Percentiles rank a stretch among this genome's conserved stretches.
Evolutionary conservation across 2,113 vertebrate species (phyloP).

Genomic region (Daphoenositta chrysoptera): DNA sequence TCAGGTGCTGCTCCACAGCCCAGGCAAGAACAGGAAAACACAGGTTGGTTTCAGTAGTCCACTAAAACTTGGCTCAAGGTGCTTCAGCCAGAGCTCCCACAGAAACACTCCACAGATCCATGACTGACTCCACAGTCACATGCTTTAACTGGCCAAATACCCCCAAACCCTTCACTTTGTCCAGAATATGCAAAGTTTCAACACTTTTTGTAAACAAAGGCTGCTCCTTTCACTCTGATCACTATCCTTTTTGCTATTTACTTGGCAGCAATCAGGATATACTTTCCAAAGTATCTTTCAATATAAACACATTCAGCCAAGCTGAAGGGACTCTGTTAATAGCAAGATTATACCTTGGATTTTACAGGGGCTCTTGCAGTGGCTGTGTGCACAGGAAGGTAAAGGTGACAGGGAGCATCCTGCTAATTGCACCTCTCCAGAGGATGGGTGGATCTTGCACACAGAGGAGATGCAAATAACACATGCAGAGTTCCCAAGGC

Average conservation of each 20-base stretch:
- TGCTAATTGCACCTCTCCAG: neutral
- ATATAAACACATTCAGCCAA: neutral
- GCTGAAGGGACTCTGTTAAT: neutral
- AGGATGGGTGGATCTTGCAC: neutral
- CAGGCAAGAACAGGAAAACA: neutral
- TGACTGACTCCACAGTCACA: neutral
- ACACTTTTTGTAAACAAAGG: neutral
- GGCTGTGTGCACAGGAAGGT: neutral
- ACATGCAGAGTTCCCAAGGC: neutral
- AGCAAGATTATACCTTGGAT: neutral
- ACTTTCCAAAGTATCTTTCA: neutral
- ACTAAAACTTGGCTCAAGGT: neutral
- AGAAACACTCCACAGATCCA: neutral
- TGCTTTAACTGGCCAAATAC: neutral
- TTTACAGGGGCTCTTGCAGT: neutral
- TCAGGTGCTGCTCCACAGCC: neutral
- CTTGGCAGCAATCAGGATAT: neutral
- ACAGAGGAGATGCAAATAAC: neutral
- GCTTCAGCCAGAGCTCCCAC: neutral
- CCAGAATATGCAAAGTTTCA: neutral
- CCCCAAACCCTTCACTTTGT: neutral
- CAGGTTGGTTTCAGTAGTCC: neutral
- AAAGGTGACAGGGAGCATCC: neutral
- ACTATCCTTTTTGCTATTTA: neutral
- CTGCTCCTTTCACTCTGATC: neutral